Conservation (phyloP, 2,888 invertebrate genomes). For the Andrena minutula region DNA sequence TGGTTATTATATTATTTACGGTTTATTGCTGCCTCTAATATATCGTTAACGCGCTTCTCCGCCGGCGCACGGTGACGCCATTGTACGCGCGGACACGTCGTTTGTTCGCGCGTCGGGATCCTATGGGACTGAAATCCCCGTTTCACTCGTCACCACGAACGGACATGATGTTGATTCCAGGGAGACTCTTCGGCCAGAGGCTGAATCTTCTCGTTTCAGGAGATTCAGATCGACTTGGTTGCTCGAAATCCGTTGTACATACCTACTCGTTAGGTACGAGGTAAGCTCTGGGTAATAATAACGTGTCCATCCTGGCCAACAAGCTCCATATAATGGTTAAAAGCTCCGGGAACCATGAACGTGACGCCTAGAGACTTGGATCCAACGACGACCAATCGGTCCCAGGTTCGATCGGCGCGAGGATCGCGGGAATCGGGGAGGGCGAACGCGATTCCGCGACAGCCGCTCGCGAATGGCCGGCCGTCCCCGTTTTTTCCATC, state of each 20-base stretch:
- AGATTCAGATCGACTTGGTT: too few relatives aligned
- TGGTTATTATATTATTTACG: conserved; percentile 56
- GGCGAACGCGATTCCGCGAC: conserved; percentile 35
- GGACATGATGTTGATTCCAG: too few relatives aligned
- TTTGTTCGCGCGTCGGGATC: conserved; percentile 22
- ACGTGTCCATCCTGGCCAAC: too few relatives aligned
- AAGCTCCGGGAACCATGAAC: too few relatives aligned
- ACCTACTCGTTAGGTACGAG: too few relatives aligned
- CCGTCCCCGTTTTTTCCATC: conserved; percentile 57
- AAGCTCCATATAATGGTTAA: neutral
- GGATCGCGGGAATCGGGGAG: conserved; percentile 32
- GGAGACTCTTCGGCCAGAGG: too few relatives aligned
- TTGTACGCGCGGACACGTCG: conserved; percentile 20
- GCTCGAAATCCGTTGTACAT: too few relatives aligned
- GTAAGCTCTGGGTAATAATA: too few relatives aligned
- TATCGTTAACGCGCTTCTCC: conserved; percentile 23
- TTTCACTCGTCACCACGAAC: neutral
- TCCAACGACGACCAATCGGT: neutral
- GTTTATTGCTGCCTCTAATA: conserved; percentile 36
- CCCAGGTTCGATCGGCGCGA: conserved; percentile 6
- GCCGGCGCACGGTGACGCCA: conserved; percentile 3
- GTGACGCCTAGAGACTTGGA: too few relatives aligned
- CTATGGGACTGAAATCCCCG: conserved; percentile 1
- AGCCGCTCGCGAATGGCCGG: conserved; percentile 59
- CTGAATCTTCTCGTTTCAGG: neutral